A percentile compares a stretch with the other conserved stretches of the same genome.
Evolutionary conservation across 2,888 invertebrate genomes (phyloP).

Genomic region (Drosophila mettleri): DNA sequence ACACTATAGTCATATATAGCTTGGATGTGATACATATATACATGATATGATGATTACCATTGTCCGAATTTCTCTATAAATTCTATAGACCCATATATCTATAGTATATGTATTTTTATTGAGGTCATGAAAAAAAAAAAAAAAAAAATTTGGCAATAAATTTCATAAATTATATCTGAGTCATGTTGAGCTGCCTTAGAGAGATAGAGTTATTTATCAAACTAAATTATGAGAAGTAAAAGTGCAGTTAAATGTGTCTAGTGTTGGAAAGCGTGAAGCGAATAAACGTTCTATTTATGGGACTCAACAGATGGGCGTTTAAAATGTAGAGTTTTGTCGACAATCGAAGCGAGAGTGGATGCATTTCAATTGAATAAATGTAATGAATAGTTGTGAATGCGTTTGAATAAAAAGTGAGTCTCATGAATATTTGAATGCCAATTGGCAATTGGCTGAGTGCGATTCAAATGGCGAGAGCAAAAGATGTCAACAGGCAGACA

Average conservation of each 20-base stretch:
- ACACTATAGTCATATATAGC: no score
- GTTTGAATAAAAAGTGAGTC: constrained; percentile 3
- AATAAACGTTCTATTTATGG: background rate
- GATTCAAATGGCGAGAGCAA: constrained; percentile 12
- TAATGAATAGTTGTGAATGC: constrained; percentile 6
- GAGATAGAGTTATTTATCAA: no score
- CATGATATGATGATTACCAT: no score
- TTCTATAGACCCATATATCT: no score
- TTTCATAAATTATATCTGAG: no score
- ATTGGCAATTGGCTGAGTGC: constrained; percentile 21
- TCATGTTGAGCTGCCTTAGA: no score
- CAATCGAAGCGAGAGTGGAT: background rate
- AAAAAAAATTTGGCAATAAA: no score
- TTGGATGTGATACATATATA: no score
- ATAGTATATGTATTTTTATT: no score
- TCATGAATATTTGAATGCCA: constrained; percentile 22
- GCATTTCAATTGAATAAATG: background rate
- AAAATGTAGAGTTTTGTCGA: background rate
- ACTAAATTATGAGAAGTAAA: no score
- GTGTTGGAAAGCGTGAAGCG: background rate
- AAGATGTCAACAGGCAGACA: constrained; percentile 17
- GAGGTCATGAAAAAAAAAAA: no score
- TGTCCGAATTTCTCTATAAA: no score
- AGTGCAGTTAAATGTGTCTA: background rate
- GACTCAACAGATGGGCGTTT: background rate